Evolutionary conservation across 2,888 invertebrate species (phyloP).

Genomic region (Aleiodes testaceus): DNA sequence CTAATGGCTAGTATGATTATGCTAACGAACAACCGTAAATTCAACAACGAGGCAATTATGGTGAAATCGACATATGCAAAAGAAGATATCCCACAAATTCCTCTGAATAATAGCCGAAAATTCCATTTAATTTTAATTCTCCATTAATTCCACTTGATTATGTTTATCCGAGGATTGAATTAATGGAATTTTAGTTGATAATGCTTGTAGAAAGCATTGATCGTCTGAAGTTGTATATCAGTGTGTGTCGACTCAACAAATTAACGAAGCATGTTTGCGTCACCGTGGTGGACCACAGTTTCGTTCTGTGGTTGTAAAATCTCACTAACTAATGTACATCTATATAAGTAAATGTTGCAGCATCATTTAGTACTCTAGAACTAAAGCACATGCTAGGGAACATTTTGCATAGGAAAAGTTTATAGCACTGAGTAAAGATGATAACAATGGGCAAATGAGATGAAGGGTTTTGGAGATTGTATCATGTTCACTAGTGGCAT

Average conservation of each 20-base stretch:
- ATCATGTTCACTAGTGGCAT: not conserved
- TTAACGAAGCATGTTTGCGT: conserved; percentile 45
- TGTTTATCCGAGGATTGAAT: not conserved
- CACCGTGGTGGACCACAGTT: conserved; percentile 48
- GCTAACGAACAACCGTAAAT: conserved; percentile 42
- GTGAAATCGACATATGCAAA: conserved; percentile 31
- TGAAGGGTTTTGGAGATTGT: not conserved
- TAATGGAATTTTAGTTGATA: not conserved
- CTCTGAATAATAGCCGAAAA: conserved; percentile 10
- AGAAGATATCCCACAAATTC: conserved; percentile 13
- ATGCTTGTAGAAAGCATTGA: conserved; percentile 33
- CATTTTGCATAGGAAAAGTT: not conserved
- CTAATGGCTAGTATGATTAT: conserved; percentile 40
- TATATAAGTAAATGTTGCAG: conserved; percentile 19
- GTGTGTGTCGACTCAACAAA: conserved; percentile 35
- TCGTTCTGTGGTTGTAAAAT: conserved; percentile 51
- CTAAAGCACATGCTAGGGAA: conserved; percentile 17
- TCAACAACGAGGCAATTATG: conserved; percentile 22
- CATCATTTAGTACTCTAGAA: conserved; percentile 11
- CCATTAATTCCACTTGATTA: not conserved
- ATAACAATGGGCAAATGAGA: not conserved
- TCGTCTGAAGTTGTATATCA: conserved; percentile 33
- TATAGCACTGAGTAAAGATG: conserved; percentile 11
- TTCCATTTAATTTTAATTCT: conserved; percentile 11
- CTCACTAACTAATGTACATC: conserved; percentile 38